These are phyloP conservation scores for Phocides pigmalion DNA, from an alignment of 1,140 invertebrate species.

Conservation along the genomic window DNA sequence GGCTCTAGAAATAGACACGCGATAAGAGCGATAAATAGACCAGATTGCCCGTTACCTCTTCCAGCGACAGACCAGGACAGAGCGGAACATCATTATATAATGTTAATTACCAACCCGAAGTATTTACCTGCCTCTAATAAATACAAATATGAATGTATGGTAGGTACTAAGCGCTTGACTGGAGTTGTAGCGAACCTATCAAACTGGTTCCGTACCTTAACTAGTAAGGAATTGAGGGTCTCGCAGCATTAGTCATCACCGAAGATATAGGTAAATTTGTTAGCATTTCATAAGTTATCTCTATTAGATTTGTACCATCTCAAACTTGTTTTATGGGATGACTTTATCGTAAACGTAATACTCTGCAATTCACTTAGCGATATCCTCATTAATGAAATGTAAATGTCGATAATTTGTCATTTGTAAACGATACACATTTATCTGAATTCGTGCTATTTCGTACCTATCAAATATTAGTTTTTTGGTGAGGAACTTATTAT, in stretches of 20 bases:
- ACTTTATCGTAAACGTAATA: slow-evolving; percentile 31
- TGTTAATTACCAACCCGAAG: slow-evolving; percentile 48
- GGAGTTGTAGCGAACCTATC: slow-evolving; percentile 35
- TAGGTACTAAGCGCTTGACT: slow-evolving; percentile 41
- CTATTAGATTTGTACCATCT: slow-evolving; percentile 35
- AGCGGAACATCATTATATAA: slow-evolving; percentile 56
- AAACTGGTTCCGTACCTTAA: slow-evolving; percentile 50
- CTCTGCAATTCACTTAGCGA: slow-evolving; percentile 23
- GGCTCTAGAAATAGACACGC: slow-evolving; percentile 15
- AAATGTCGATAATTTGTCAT: slow-evolving; percentile 21
- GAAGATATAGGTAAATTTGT: slow-evolving; percentile 34
- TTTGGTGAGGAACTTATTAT: too few relatives aligned
- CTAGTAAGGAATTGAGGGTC: slow-evolving; percentile 48
- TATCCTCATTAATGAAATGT: slow-evolving; percentile 23
- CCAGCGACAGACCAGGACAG: slow-evolving; percentile 52
- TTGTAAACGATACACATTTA: slow-evolving; percentile 13
- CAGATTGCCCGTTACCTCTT: slow-evolving; percentile 21
- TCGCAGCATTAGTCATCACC: slow-evolving; percentile 41
- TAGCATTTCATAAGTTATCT: slow-evolving; percentile 34
- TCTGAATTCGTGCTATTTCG: background rate
- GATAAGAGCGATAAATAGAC: slow-evolving; percentile 27
- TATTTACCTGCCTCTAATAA: slow-evolving; percentile 26
- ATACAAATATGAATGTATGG: slow-evolving; percentile 23
- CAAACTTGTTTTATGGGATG: slow-evolving; percentile 30
- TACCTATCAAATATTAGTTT: background rate